These are phyloP conservation scores for Therioaphis trifolii DNA, from an alignment of 2,888 invertebrate genomes.

Conservation along the genomic window DNA sequence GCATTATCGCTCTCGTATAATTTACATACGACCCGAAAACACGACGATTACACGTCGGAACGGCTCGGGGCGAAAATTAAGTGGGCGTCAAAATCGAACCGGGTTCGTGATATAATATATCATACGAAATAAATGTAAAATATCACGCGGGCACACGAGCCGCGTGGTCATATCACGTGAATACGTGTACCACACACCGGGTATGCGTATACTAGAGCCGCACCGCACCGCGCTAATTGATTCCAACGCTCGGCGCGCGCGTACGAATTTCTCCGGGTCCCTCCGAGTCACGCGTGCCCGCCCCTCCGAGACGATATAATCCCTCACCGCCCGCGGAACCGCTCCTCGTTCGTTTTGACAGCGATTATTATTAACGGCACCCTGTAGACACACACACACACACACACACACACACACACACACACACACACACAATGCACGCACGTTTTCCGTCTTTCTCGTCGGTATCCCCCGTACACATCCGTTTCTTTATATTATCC, in stretches of 20 bases:
- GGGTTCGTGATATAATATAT: too few species aligned
- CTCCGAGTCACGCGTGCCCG: background rate
- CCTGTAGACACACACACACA: constrained; percentile 32
- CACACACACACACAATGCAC: background rate
- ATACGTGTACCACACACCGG: too few species aligned
- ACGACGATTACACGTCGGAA: too few species aligned
- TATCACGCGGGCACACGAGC: too few species aligned
- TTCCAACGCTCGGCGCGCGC: background rate
- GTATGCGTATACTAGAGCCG: background rate
- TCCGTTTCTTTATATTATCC: background rate
- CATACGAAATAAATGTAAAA: too few species aligned
- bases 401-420: background rate
- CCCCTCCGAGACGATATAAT: background rate
- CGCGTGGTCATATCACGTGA: too few species aligned
- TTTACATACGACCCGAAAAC: too few species aligned
- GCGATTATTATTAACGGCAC: constrained; percentile 56
- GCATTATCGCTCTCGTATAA: too few species aligned
- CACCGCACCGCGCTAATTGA: background rate
- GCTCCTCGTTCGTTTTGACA: constrained; percentile 42
- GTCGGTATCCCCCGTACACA: background rate
- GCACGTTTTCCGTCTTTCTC: background rate
- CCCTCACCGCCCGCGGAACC: background rate
- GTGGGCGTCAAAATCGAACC: too few species aligned
- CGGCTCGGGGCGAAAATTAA: too few species aligned
- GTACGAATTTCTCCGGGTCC: background rate